These are phyloP conservation scores for Lycodopsis pacificus DNA, from an alignment of 2,797 vertebrate genomes.

Conservation along the genomic window DNA sequence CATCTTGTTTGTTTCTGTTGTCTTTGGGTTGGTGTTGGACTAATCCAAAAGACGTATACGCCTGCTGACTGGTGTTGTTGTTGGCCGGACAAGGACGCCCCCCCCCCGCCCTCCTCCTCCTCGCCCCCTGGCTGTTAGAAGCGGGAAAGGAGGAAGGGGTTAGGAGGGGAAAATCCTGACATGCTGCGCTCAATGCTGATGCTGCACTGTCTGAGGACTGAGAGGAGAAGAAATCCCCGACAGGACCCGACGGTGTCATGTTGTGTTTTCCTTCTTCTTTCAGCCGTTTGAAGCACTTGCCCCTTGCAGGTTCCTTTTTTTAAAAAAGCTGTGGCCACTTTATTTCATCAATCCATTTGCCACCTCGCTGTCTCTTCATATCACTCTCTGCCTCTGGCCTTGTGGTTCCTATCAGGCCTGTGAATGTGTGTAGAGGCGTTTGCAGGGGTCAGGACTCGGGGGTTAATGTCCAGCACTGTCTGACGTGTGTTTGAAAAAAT, in stretches of 20 bases:
- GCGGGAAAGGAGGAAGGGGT: conserved; percentile 58
- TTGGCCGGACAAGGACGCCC: conserved; percentile 55
- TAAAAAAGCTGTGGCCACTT: conserved; percentile 18
- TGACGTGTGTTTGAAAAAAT: not conserved
- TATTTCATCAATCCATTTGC: conserved; percentile 17
- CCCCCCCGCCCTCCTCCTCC: not conserved
- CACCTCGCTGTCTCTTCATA: conserved; percentile 6
- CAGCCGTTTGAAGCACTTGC: conserved; percentile 33
- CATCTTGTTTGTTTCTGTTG: conserved; percentile 45
- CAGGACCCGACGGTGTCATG: conserved; percentile 21
- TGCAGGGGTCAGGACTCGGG: conserved; percentile 33
- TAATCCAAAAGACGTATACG: conserved; percentile 46
- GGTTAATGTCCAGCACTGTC: conserved; percentile 34
- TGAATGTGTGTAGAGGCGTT: conserved; percentile 34
- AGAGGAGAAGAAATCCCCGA: conserved; percentile 27
- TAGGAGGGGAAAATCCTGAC: conserved; percentile 74
- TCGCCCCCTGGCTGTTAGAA: conserved; percentile 19
- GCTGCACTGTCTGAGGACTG: conserved; percentile 57
- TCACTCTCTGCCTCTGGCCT: conserved; percentile 11
- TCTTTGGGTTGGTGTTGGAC: conserved; percentile 49
- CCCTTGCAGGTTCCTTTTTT: not conserved
- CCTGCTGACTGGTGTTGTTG: conserved; percentile 63
- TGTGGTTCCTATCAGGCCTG: conserved; percentile 16
- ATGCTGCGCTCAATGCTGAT: conserved; percentile 65
- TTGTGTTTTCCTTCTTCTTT: conserved; percentile 6